Evolutionary conservation across 2,797 vertebrate genomes (phyloP), one percentile per base, ranked within the genome.

Genomic region (Protonibea diacanthus): DNA sequence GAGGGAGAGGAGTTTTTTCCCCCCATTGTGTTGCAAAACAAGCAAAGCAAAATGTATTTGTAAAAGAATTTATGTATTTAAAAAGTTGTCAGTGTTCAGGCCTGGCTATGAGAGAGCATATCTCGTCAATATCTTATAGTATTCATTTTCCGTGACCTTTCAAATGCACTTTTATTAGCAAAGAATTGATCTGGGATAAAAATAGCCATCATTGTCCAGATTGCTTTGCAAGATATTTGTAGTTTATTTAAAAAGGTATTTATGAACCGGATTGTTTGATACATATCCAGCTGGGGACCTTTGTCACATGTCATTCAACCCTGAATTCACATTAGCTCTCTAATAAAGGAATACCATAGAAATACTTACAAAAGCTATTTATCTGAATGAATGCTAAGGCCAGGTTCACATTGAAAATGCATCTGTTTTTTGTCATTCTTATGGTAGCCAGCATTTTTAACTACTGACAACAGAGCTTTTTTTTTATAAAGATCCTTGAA

Each of bases 11-110:
- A 56, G 48, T n/a, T 79, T 79, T 78, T 71, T 84, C 85, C 58
- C 77, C 20, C 29, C 25, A 81, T 58, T 59, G 47, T 78, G 59
- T 82, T 88, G 73, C 80, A 89, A 88, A 88, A 90, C 83, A 89
- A 88, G 81, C 78, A 75, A 75, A 59, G 70, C 42, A 27, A 80
- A 81, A 80, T 70, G 49, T 76, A 75, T 86, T 84, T 85, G 51
- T 25, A 40, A 74, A 82, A 66, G 9, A 61, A 83, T 89, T 72
- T 71, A 18, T 68, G 65, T 63, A 63, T 80, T 70, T 0, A 64
- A 59, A 81, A 74, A 71, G 33, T 17, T 57, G 61, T 71, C 47
- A 68, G n/a, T 42, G 12, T 11, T 11, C 40, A 69, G 61, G 58
- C 40, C 25, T 44, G 3, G 18, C 45, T 63, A 44, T 49, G 23